Conservation (phyloP, 2,113 vertebrate genomes). For the Talpa occidentalis region DNA sequence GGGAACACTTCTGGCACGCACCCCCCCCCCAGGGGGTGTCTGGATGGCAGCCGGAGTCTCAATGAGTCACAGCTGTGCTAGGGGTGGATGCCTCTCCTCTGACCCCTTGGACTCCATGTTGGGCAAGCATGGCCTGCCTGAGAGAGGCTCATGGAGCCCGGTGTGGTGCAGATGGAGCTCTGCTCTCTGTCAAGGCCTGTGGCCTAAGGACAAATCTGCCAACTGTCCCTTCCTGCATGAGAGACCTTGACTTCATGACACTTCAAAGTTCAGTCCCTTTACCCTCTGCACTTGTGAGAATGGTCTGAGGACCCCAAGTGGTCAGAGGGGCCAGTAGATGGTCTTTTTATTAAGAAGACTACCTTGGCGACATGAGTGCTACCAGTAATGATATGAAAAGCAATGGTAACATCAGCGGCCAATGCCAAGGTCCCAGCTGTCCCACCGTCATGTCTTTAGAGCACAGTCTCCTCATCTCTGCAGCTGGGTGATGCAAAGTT, state of each 20-base stretch:
- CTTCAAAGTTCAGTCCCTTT: accelerated
- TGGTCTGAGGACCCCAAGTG: accelerated
- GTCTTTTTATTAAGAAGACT: not conserved
- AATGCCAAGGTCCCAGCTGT: not conserved
- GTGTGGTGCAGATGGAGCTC: accelerated
- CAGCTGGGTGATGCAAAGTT: accelerated
- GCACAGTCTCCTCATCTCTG: accelerated
- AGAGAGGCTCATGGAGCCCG: not conserved
- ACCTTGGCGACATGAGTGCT: not conserved
- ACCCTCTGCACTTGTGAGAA: not conserved
- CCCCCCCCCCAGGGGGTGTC: no score
- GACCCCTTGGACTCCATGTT: not conserved
- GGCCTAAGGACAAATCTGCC: accelerated
- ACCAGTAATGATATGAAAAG: not conserved
- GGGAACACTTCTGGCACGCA: not conserved
- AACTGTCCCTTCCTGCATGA: accelerated
- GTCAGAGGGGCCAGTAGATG: not conserved
- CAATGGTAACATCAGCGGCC: accelerated
- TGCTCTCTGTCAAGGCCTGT: accelerated
- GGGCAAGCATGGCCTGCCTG: not conserved
- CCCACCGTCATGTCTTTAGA: accelerated
- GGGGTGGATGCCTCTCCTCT: not conserved
- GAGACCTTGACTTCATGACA: not conserved
- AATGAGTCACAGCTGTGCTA: no score
- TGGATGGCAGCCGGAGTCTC: accelerated